Conservation (phyloP, 1,140 invertebrate genomes). For the Drosophila triauraria region DNA sequence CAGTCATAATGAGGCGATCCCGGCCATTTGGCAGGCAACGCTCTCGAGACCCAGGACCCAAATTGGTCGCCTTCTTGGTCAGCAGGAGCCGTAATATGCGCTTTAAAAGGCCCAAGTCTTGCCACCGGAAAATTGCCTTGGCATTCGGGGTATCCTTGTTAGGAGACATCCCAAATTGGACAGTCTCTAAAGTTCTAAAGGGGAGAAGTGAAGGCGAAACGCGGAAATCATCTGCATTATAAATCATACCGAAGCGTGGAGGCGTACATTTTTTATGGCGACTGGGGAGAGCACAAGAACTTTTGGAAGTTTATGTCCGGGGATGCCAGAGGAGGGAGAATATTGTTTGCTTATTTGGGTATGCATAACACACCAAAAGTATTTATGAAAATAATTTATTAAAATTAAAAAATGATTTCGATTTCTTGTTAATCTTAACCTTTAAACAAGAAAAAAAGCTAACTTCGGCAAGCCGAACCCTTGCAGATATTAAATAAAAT, state of each 20-base stretch:
- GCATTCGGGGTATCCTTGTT: slow-evolving; percentile 1
- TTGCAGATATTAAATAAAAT: too few relatives aligned
- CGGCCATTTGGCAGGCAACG: slow-evolving; percentile 32
- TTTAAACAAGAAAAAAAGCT: too few relatives aligned
- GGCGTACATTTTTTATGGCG: slow-evolving; percentile 33
- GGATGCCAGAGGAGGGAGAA: neutral
- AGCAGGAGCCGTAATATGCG: slow-evolving; percentile 4
- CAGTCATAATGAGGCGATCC: slow-evolving; percentile 35
- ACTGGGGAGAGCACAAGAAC: slow-evolving; percentile 26
- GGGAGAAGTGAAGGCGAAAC: neutral
- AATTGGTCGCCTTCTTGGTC: slow-evolving; percentile 6
- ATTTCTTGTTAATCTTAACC: neutral
- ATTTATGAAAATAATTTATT: slow-evolving; percentile 11
- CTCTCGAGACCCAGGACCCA: slow-evolving; percentile 12
- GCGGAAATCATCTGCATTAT: slow-evolving; percentile 30
- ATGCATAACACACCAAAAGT: neutral
- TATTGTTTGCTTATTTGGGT: neutral
- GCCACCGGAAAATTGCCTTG: slow-evolving; percentile 10
- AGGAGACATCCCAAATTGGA: slow-evolving; percentile 2
- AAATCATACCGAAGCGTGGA: slow-evolving; percentile 24
- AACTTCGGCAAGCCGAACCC: too few relatives aligned
- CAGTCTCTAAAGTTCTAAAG: neutral
- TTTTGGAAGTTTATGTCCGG: slow-evolving; percentile 15
- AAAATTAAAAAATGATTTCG: neutral
- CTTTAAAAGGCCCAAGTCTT: neutral